Base-by-base conservation (phyloP, 2,888 invertebrate species). In the Chalcis sispes region DNA sequence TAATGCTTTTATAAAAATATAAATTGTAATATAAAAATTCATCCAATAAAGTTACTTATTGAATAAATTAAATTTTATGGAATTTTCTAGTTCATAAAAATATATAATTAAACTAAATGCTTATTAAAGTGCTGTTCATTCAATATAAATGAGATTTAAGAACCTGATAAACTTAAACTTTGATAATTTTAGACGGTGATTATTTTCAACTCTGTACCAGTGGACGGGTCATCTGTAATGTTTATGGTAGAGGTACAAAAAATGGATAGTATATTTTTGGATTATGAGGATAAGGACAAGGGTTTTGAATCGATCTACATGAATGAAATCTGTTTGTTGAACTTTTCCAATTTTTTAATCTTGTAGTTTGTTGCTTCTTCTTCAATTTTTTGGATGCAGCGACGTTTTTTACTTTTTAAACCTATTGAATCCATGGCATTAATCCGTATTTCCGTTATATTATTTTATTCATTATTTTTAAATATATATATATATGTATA, bases 231-330 rank as follows among this genome's bases (percentile, higher is more conserved):
- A 69, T 27, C 59, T 62, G 64, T 29, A 67, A 69, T n/a, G 29
- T 58, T 72, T 46, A 7, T 36, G 18, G 59, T 20, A 48, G 65
- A 73, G 61, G 62, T 56, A 61, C 65, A 70, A 69, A n/a, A n/a
- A 25, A 7, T 66, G 64, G 54, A 50, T 36, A 62, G 8, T 4
- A 10, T 20, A 69, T 73, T 66, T 74, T 77, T 73, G 54, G 50
- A 40, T 40, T 23, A 76, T 66, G 64, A 64, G 65, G 77, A 67
- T 58, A 29, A 69, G 64, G 58, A 72, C 59, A 66, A 25, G 64
- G 61, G 27, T 62, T 59, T 74, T 29, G 78, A 73, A 13, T 42
- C 13, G n/a, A n/a, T 75, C 71, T 23, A 69, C 61, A 32, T 67
- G 78, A 72, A 58, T 64, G 54, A 62, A 46, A 54, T 56, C 42